Evolutionary conservation across 2,888 invertebrate genomes (phyloP).

Genomic region (Pammene fasciana): DNA sequence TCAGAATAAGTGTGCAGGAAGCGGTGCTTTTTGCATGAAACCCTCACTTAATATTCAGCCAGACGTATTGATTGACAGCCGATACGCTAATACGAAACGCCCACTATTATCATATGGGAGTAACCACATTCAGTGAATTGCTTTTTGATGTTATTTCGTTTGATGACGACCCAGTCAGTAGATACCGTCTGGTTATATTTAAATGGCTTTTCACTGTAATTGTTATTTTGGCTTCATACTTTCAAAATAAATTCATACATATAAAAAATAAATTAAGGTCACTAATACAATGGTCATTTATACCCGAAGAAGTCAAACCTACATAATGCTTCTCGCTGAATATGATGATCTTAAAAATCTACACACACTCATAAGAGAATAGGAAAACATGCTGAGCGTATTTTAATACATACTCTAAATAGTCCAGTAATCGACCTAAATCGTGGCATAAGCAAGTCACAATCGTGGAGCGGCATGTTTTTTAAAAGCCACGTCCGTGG

Average conservation of each 20-base stretch:
- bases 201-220: not conserved
- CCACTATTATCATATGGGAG: constrained; percentile 49
- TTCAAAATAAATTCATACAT: no score
- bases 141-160: constrained; percentile 47
- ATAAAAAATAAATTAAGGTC: no score
- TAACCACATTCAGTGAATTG: constrained; percentile 49
- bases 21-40: not conserved
- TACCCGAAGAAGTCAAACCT: no score
- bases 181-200: not conserved
- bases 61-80: not conserved
- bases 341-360: no score
- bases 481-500: constrained; percentile 3
- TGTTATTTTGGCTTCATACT: not conserved
- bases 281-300: no score
- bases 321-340: no score
- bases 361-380: no score
- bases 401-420: no score
- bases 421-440: not conserved
- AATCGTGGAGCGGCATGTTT: constrained; percentile 7
- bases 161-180: constrained; percentile 21
- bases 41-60: not conserved
- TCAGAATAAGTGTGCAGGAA: no score
- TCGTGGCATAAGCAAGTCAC: constrained; percentile 7
- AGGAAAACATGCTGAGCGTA: no score
- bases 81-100: constrained; percentile 52